Evolutionary conservation across 2,113 vertebrate species (phyloP), one percentile per base, ranked within the genome.

Genomic region (Brienomyrus brachyistius): DNA sequence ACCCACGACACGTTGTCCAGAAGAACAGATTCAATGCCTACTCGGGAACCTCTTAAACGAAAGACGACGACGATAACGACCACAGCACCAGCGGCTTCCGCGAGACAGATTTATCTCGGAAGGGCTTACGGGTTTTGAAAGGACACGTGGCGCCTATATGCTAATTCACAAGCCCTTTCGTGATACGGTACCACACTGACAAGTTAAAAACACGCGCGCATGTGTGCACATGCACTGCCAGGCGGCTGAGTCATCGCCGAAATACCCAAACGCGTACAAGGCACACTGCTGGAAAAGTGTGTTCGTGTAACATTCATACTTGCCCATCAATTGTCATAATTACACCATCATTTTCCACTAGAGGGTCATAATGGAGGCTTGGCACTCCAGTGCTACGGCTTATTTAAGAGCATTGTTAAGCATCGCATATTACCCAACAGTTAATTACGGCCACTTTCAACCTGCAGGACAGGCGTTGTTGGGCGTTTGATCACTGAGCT

Each of bases 271-370:
- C 0, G 27, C 85, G 17, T 17, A 31, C 10, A 86, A 54, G n/a
- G 85, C 27, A 31, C n/a, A 35, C 31, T 31, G 48, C 84, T 86
- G 50, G 50, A 52, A 54, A 86, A 35, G 27, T 13, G 0, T 8
- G 50, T 86, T 40, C 50, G 13, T 54, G n/a, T 31, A 31, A 48
- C 45, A n/a, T 84, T 84, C 50, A 31, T 35, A 86, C 11, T 31
- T 86, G 11, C 50, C 85, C 85, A 31, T 86, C 85, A 86, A 52
- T 86, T 86, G 50, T 54, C 85, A 54, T 86, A 86, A 86, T 86
- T 86, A 86, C 85, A 86, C 47, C 85, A 86, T 84, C 82, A 48
- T 86, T 54, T 86, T 86, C 85, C 85, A 86, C 85, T 31, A 50
- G n/a, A 86, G 47, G 85, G 50, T 48, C 85, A 31, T 48, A 51